Percentiles rank a stretch among this genome's conserved stretches.
Evolutionary conservation across 1,140 invertebrate species (phyloP).

Genomic region (Pseudoatta argentina): DNA sequence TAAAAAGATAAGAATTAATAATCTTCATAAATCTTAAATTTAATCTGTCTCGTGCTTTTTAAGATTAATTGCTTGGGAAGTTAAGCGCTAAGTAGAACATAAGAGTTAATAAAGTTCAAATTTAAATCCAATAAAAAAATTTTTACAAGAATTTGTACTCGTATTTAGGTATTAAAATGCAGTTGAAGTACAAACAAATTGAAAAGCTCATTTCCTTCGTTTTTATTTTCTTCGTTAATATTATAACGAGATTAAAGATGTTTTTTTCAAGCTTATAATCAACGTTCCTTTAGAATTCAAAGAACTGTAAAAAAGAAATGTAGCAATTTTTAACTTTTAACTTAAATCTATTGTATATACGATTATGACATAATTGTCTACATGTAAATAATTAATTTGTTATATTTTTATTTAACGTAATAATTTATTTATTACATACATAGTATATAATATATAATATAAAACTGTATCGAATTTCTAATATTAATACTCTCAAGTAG

Average conservation of each 20-base stretch:
- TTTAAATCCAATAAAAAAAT: not conserved
- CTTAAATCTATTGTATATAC: not conserved
- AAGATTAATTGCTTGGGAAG: not conserved
- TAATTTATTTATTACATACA: too few relatives aligned
- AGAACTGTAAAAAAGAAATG: not conserved
- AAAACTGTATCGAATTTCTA: not conserved
- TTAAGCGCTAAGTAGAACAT: not conserved
- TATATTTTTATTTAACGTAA: too few relatives aligned
- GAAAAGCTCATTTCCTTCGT: too few relatives aligned
- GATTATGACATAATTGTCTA: too few relatives aligned
- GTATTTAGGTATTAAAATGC: not conserved
- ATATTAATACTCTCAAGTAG: not conserved
- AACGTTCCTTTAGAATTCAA: not conserved
- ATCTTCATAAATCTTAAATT: not conserved
- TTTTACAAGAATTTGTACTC: not conserved
- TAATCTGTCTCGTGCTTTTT: not conserved
- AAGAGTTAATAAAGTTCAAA: not conserved
- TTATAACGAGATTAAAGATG: not conserved
- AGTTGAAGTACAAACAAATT: not conserved
- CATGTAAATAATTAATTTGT: too few relatives aligned
- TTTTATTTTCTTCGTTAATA: not conserved
- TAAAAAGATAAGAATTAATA: not conserved
- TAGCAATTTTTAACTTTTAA: not conserved
- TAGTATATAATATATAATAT: not conserved
- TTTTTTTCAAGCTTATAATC: not conserved